Evolutionary conservation across 2,113 vertebrate genomes (phyloP), one percentile per base, ranked within the genome.

Genomic region (Larimichthys polyactis): DNA sequence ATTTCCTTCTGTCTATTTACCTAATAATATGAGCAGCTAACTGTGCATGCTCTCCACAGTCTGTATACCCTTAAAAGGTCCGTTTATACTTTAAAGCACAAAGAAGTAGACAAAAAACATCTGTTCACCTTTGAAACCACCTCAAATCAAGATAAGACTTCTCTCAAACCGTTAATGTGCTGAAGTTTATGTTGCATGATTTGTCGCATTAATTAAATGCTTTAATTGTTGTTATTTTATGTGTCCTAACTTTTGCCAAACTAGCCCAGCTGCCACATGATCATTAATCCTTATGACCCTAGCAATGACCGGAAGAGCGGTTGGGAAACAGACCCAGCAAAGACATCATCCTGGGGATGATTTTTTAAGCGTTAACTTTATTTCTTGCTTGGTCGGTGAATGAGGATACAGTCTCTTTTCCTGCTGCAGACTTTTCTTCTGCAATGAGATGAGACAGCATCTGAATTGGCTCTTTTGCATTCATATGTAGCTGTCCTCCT

Each of bases 311-410:
- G 65, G 64, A 81, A 43, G 62, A 78, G 36, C 22, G 24, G 64
- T 79, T 55, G 3, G 29, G 55, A 36, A 59, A 66, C 46, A 75
- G 49, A 65, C 12, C 20, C 22, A 20, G 58, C 65, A 55, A 64
- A 79, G 63, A 78, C 80, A 82, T 73, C 11, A 82, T 89, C 51
- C 64, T 40, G 3, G 63, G 65, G 71, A 68, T 71, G 79, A 79
- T 75, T 85, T 49, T 49, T 57, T 60, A 71, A 60, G 77, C 72
- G 52, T 73, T 82, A 65, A 66, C 76, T 83, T 87, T 15, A 83
- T 90, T 87, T 87, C 69, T 73, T 87, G 82, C 86, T 85, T 84
- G 79, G 75, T 84, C 67, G 24, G 78, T 73, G 75, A 85, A 80
- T 71, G 48, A 85, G 24, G 54, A 84, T 52, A 64, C 24, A 49